Conservation (phyloP, 1,140 invertebrate species). For the Drosophila azteca region DNA sequence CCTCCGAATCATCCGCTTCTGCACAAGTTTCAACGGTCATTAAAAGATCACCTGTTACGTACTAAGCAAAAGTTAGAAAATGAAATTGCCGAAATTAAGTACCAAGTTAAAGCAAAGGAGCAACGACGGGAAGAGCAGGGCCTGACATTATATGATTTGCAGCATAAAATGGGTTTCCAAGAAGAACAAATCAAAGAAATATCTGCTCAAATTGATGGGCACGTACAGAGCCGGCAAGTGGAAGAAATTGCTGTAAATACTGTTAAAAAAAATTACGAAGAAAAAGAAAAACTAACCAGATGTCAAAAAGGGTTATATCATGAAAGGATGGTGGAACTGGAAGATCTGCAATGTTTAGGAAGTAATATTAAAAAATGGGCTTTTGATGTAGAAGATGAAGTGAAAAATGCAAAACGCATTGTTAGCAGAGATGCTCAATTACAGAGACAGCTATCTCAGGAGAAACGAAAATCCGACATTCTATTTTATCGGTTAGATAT, state of each 20-base stretch:
- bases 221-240: conserved; percentile 81
- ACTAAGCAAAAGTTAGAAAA: conserved; percentile 85
- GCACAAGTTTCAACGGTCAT: conserved; percentile 86
- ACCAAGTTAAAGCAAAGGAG: conserved; percentile 79
- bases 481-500: conserved; percentile 85
- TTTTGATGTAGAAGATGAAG: conserved; percentile 84
- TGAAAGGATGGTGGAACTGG: conserved; percentile 82
- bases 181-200: conserved; percentile 85
- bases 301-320: conserved; percentile 80
- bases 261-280: conserved; percentile 82
- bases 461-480: conserved; percentile 85
- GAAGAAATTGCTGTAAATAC: conserved; percentile 73
- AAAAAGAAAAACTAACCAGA: conserved; percentile 76
- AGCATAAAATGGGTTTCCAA: conserved; percentile 85
- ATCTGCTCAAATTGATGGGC: conserved; percentile 81
- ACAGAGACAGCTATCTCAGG: conserved; percentile 84
- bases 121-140: conserved; percentile 84
- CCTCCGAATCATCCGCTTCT: conserved; percentile 87
- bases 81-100: conserved; percentile 86
- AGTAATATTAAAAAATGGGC: conserved; percentile 85
- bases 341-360: conserved; percentile 82
- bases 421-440: conserved; percentile 84
- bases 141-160: conserved; percentile 84
- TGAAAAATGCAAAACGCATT: conserved; percentile 84
- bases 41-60: conserved; percentile 85